Evolutionary conservation across 2,113 vertebrate genomes (phyloP).

Genomic region (Lophochroa leadbeateri): DNA sequence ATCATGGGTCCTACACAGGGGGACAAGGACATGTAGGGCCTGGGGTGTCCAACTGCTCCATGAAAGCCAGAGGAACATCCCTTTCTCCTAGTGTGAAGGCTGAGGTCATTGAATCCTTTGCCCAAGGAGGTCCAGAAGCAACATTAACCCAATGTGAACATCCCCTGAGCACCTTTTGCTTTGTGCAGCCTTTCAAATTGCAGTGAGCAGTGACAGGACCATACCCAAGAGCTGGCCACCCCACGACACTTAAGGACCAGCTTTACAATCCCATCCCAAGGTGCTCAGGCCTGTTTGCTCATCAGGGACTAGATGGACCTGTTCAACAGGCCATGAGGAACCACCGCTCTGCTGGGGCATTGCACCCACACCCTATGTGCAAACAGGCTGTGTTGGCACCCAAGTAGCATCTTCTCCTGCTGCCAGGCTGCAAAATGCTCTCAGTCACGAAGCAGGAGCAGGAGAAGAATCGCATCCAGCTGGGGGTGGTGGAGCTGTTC

Average conservation of each 20-base stretch:
- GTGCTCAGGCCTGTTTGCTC: not conserved
- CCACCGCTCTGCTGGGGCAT: fast-evolving
- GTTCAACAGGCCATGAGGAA: not conserved
- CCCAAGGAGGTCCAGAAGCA: not conserved
- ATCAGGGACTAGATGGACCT: not conserved
- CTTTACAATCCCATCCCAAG: not conserved
- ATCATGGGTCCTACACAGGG: not conserved
- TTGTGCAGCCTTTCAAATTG: not conserved
- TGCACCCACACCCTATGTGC: not conserved
- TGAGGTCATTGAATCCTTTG: not conserved
- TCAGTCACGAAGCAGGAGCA: not conserved
- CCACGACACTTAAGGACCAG: not conserved
- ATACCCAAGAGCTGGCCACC: fast-evolving
- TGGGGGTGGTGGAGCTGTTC: not conserved
- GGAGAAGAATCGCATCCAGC: not conserved
- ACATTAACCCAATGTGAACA: fast-evolving
- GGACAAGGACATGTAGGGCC: not conserved
- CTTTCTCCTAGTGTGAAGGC: fast-evolving
- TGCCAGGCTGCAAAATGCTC: not conserved
- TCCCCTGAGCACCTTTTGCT: not conserved
- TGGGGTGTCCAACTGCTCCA: not conserved
- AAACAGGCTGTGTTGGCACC: not conserved
- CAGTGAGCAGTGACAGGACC: not conserved
- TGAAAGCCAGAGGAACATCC: not conserved
- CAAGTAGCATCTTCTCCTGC: not conserved